phyloP scores from a whole-genome alignment of 2,797 vertebrate species.

The Poeciliopsis infans region DNA sequence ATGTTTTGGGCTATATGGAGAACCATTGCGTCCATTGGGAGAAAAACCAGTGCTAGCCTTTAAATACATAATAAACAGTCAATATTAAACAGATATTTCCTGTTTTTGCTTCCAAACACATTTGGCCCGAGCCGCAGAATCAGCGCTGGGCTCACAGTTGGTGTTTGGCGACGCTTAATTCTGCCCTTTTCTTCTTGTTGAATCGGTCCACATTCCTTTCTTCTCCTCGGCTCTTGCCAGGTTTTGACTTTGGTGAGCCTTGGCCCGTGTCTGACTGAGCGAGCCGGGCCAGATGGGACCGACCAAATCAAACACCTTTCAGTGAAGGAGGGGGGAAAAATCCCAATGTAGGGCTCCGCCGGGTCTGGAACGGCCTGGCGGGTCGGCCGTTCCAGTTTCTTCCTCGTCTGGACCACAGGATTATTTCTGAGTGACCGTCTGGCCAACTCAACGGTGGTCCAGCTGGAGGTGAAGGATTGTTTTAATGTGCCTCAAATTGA shows the following conservation, averaged over 20 bases:
- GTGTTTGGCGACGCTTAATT: neutral
- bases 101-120: neutral
- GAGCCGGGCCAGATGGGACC: slow-evolving; percentile 33
- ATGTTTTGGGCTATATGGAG: neutral
- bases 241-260: slow-evolving; percentile 49
- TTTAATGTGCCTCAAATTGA: slow-evolving; percentile 17
- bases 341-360: slow-evolving; percentile 44
- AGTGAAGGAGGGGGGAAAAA: neutral
- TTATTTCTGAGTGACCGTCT: slow-evolving; percentile 13
- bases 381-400: slow-evolving; percentile 19
- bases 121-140: neutral
- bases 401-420: slow-evolving; percentile 40
- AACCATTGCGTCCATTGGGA: neutral
- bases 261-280: slow-evolving; percentile 15
- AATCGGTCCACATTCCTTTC: neutral
- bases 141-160: neutral
- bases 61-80: neutral
- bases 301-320: slow-evolving; percentile 69
- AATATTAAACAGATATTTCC: neutral
- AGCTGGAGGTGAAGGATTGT: slow-evolving; percentile 27
- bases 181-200: neutral
- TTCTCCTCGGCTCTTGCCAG: slow-evolving; percentile 23
- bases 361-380: slow-evolving; percentile 50
- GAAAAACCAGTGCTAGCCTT: neutral
- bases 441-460: slow-evolving; percentile 64